Evolutionary conservation across 2,113 vertebrate species (phyloP).

Genomic region (Phyllopteryx taeniolatus): DNA sequence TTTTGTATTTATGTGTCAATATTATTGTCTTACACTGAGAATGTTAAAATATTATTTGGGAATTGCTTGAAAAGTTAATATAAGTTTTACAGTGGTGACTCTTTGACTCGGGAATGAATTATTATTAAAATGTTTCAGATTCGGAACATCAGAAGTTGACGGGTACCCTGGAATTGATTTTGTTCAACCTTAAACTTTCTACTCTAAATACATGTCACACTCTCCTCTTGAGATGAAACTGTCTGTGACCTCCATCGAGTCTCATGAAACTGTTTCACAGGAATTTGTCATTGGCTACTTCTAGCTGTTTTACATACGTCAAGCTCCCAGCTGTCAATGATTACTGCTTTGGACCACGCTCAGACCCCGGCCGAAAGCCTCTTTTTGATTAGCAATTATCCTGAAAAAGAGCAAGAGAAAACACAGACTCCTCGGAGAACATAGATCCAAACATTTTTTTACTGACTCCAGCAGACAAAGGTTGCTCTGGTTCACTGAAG

Average conservation of each 20-base stretch:
- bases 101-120: neutral
- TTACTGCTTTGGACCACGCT: slow-evolving; percentile 57
- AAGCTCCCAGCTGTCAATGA: slow-evolving; percentile 62
- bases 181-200: neutral
- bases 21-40: no score
- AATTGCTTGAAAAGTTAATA: no score
- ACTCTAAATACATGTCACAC: slow-evolving; percentile 11
- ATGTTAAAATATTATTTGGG: no score
- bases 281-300: slow-evolving; percentile 39
- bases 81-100: neutral
- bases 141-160: neutral
- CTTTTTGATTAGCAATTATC: slow-evolving; percentile 73
- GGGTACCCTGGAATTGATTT: neutral
- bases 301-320: slow-evolving; percentile 57
- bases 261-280: slow-evolving; percentile 48
- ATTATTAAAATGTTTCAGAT: neutral
- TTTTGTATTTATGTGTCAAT: no score
- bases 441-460: slow-evolving; percentile 45
- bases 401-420: slow-evolving; percentile 42
- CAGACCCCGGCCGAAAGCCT: slow-evolving; percentile 48
- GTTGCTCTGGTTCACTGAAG: slow-evolving; percentile 57
- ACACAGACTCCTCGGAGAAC: slow-evolving; percentile 46
- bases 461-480: slow-evolving; percentile 47
- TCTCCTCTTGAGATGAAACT: slow-evolving; percentile 31
- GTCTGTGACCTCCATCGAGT: slow-evolving; percentile 50